Conservation (phyloP, 2,888 invertebrate genomes). For the Morpho achilles region DNA sequence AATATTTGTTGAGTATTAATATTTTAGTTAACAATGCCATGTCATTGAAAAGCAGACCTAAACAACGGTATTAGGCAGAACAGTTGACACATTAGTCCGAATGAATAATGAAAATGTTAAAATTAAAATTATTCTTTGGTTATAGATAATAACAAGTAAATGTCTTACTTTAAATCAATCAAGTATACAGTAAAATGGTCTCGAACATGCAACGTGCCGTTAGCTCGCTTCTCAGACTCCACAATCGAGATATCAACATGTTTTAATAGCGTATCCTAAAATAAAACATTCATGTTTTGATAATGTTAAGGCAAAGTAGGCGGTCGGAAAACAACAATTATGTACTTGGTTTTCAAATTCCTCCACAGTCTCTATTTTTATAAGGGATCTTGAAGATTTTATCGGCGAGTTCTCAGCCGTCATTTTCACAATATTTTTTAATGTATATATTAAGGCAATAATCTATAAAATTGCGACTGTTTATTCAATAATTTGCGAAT, state of each 20-base stretch:
- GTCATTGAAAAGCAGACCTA: too few species aligned
- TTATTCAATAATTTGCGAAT: conserved; percentile 12
- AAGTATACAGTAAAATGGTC: conserved; percentile 89
- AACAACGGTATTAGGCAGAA: neutral
- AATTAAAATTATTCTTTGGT: too few species aligned
- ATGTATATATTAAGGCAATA: conserved; percentile 7
- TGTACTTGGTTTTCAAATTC: conserved; percentile 63
- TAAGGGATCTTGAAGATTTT: conserved; percentile 49
- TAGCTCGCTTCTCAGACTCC: conserved; percentile 87
- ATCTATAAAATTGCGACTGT: conserved; percentile 9
- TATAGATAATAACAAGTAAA: conserved; percentile 38
- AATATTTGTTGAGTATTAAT: too few species aligned
- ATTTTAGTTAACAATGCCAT: too few species aligned
- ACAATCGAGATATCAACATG: conserved; percentile 87
- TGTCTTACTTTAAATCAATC: conserved; percentile 86
- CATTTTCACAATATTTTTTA: conserved; percentile 27
- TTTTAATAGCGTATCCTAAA: conserved; percentile 83
- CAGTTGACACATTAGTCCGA: neutral
- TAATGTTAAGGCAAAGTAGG: conserved; percentile 42
- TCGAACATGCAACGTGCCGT: conserved; percentile 85
- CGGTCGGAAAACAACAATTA: conserved; percentile 38
- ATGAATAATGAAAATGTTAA: neutral
- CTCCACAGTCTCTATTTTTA: conserved; percentile 53
- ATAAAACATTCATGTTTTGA: conserved; percentile 33
- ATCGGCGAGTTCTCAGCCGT: conserved; percentile 36